Base-by-base conservation (phyloP, 2,797 vertebrate species). In the Sandelia bainsii region DNA sequence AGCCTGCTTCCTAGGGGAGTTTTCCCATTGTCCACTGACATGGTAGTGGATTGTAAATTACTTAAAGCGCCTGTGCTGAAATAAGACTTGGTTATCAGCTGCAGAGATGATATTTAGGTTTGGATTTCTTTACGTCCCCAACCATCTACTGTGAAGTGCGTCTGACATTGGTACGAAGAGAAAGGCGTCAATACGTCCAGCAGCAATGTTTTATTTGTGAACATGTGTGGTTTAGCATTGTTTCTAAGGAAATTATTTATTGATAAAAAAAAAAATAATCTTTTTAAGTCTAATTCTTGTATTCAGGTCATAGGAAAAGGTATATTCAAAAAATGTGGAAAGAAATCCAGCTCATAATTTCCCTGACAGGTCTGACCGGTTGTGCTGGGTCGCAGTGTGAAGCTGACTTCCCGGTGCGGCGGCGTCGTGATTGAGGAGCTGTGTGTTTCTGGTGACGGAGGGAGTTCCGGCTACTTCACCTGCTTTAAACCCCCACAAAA, bases 71-170 rank as follows among this genome's bases (percentile, higher is more conserved):
- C 54, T 57, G 46, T 12, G 40, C 22, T 19, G 16, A 16, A 10
- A 5, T 19, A 1, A 6, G 46, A 50, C 62, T 60, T 51, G 10
- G 5, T 45, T n/a, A 12, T 51, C 25, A 52, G 10, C 17, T 27
- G 48, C 4, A 27, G 11, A 17, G 51, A 25, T 14, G 20, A 52
- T 45, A 60, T 25, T 60, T 29, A 48, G 10, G n/a, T n/a, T n/a
- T n/a, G n/a, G 5, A 56, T 12, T 22, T 22, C n/a, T 44, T 60
- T 8, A 52, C 22, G 46, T 48, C 23, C 39, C 12, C 4, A 3
- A 32, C 9, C 49, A 20, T 23, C 23, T n/a, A 5, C 0, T 16
- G n/a, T 42, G 72, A 88, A 83, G 87, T 73, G 27, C 61, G 84
- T 77, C 69, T 88, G 12, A 62, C 7, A 61, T 68, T 77, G 62